These are phyloP conservation scores for Columbina picui DNA, from an alignment of 2,113 vertebrate species.

Conservation along the genomic window DNA sequence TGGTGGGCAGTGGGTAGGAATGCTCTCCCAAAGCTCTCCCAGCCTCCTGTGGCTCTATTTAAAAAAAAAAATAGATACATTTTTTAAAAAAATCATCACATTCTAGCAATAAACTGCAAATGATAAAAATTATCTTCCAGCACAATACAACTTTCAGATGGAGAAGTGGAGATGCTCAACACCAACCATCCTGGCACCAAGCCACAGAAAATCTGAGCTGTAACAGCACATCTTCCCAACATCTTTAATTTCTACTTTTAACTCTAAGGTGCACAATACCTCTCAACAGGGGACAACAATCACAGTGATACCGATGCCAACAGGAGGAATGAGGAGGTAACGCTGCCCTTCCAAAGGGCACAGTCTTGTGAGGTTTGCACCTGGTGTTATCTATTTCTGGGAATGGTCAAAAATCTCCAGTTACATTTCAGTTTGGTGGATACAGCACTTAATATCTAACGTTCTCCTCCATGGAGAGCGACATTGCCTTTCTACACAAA, in stretches of 20 bases:
- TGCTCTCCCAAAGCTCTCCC: accelerated
- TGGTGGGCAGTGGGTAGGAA: not conserved
- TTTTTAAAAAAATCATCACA: not conserved
- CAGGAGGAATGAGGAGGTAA: not conserved
- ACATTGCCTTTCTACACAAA: not conserved
- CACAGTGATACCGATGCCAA: not conserved
- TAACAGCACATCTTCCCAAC: not conserved
- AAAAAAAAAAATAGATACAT: not conserved
- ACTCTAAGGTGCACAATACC: not conserved
- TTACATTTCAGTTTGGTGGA: not conserved
- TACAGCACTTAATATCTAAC: not conserved
- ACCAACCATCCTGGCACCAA: not conserved
- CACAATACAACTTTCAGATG: not conserved
- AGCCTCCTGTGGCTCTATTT: not conserved
- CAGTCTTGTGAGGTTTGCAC: not conserved
- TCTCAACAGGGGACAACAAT: not conserved
- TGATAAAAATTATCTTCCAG: not conserved
- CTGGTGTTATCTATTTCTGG: not conserved
- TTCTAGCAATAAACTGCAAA: not conserved
- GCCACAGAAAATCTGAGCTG: not conserved
- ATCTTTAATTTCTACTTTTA: not conserved
- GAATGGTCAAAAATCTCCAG: not conserved
- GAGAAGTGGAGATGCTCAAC: not conserved
- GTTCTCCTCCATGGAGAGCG: not conserved
- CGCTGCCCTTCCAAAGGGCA: not conserved